Percentiles rank a stretch among this genome's conserved stretches.
phyloP scores from a whole-genome alignment of 64 coral and sea anemone species.

The Stichodactyla mertensii region DNA sequence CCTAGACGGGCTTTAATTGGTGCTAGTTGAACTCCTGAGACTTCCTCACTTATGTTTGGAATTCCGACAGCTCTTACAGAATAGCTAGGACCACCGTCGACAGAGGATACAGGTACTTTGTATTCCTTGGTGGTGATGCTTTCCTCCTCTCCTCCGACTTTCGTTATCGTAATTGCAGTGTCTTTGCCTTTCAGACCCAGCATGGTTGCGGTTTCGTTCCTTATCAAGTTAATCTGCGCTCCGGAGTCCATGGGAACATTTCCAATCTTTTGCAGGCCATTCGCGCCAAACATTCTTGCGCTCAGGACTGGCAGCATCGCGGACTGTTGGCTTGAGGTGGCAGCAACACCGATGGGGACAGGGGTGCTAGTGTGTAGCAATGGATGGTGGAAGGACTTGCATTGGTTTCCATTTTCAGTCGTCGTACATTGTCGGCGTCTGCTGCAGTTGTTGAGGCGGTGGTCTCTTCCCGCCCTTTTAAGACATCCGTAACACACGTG shows the following conservation, averaged over 20 bases:
- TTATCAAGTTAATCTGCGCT: conserved; percentile 10
- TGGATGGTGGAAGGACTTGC: too few species aligned
- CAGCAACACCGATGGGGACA: not conserved
- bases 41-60: too few species aligned
- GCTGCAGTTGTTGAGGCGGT: conserved; percentile 36
- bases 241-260: conserved; percentile 25
- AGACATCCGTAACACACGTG: conserved; percentile 58
- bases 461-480: conserved; percentile 8
- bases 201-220: not conserved
- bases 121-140: conserved; percentile 18
- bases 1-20: conserved; percentile 18
- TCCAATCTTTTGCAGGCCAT: conserved; percentile 7
- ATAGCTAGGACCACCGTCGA: not conserved
- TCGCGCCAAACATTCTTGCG: conserved; percentile 11
- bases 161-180: conserved; percentile 23
- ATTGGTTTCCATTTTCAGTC: conserved; percentile 7
- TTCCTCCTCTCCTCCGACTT: conserved; percentile 48
- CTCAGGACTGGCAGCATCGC: conserved; percentile 10
- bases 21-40: not conserved
- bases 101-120: not conserved
- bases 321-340: not conserved
- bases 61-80: not conserved
- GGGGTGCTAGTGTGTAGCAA: too few species aligned
- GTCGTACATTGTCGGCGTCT: too few species aligned
- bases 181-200: conserved; percentile 36